These are phyloP conservation scores for Lochmaea crataegi DNA, from an alignment of 2,888 invertebrate species.

Conservation along the genomic window DNA sequence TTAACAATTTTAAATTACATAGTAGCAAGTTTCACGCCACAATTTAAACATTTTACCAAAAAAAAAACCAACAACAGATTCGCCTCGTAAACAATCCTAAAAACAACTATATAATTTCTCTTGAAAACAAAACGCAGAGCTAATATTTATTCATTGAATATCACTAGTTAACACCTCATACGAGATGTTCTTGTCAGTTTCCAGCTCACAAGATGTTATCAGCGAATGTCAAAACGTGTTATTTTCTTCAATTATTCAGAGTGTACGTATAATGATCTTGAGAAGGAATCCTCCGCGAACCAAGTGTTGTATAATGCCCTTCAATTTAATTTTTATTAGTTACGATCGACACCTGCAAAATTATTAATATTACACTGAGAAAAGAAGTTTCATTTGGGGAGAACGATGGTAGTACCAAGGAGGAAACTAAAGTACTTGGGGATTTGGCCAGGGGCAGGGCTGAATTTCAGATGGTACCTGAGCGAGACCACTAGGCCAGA, in stretches of 20 bases:
- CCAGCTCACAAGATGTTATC: slow-evolving; percentile 14
- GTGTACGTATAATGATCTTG: slow-evolving; percentile 1
- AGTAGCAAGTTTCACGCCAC: neutral
- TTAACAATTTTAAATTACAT: too few relatives aligned
- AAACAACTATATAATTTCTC: neutral
- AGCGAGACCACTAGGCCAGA: too few relatives aligned
- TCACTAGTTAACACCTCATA: slow-evolving; percentile 26
- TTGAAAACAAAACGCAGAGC: neutral
- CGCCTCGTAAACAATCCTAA: neutral
- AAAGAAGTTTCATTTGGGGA: neutral
- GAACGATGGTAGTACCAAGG: too few relatives aligned
- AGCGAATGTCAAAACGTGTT: slow-evolving; percentile 15
- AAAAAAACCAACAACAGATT: too few relatives aligned
- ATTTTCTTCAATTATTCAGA: slow-evolving; percentile 30
- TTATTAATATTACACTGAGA: slow-evolving; percentile 3
- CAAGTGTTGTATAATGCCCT: slow-evolving; percentile 17
- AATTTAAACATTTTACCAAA: neutral
- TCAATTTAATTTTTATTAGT: slow-evolving; percentile 15
- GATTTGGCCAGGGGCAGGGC: too few relatives aligned
- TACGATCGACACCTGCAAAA: slow-evolving; percentile 6
- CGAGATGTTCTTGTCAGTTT: slow-evolving; percentile 21
- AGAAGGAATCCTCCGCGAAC: slow-evolving; percentile 14
- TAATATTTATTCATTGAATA: slow-evolving; percentile 21
- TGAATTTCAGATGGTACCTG: too few relatives aligned
- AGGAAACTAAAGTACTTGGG: too few relatives aligned